These are phyloP conservation scores for Percopsis omiscomaycus DNA, from an alignment of 2,797 vertebrate species.

Conservation along the genomic window DNA sequence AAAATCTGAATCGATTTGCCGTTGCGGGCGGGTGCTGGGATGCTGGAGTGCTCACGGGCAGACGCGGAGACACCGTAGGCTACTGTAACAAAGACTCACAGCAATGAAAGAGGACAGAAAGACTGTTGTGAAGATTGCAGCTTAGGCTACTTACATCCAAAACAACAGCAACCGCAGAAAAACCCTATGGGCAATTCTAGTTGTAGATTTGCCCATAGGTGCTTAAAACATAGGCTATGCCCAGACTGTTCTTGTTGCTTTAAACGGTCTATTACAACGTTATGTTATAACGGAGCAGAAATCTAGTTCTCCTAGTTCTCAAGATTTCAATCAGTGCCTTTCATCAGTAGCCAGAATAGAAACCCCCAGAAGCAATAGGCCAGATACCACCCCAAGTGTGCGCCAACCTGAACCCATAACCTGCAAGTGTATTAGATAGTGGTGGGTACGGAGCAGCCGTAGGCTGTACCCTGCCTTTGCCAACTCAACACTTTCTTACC, in stretches of 20 bases:
- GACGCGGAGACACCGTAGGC: neutral
- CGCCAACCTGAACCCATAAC: conserved; percentile 55
- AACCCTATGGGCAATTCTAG: neutral
- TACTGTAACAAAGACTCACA: neutral
- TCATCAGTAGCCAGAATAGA: no score
- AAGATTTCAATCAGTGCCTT: conserved; percentile 44
- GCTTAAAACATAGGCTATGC: conserved; percentile 29
- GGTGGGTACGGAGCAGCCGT: conserved; percentile 41
- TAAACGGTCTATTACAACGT: conserved; percentile 14
- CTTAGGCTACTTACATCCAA: no score
- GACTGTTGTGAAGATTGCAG: no score
- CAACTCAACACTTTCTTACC: conserved; percentile 57
- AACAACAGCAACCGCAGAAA: no score
- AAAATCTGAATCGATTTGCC: neutral
- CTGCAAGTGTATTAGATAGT: conserved; percentile 47
- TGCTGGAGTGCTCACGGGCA: neutral
- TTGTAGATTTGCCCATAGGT: conserved; percentile 17
- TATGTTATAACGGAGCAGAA: conserved; percentile 45
- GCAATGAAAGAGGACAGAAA: neutral
- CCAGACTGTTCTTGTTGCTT: conserved; percentile 51
- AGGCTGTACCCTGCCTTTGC: conserved; percentile 12
- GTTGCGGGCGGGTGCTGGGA: neutral
- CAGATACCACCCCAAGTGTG: conserved; percentile 10
- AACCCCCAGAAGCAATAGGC: no score
- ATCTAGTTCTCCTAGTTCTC: conserved; percentile 46